phyloP scores from a whole-genome alignment of 2,113 vertebrate species.

The Sigmodon hispidus region DNA sequence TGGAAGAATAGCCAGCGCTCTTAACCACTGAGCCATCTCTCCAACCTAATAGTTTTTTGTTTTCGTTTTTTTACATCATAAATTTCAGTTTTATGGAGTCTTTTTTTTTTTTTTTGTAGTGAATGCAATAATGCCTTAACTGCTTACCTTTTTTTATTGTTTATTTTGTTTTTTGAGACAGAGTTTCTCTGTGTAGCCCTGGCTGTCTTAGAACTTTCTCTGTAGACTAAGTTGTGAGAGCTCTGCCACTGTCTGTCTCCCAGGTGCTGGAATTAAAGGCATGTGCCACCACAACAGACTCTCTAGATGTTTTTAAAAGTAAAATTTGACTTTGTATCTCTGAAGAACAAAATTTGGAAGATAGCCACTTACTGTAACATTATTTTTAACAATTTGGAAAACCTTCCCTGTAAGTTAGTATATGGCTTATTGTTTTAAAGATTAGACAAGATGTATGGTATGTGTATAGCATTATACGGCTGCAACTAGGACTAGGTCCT shows the following conservation, averaged over 20 bases:
- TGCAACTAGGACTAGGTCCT: background rate
- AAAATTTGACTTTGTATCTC: constrained; percentile 34
- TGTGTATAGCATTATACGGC: background rate
- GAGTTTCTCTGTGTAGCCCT: background rate
- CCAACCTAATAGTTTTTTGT: no score
- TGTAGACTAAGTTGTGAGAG: background rate
- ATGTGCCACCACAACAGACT: background rate
- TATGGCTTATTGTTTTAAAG: constrained; percentile 43
- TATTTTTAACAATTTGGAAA: constrained; percentile 25
- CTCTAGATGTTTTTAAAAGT: constrained; percentile 28
- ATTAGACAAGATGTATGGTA: constrained; percentile 1
- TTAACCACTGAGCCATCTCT: no score
- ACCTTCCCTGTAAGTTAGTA: background rate
- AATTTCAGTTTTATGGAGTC: background rate
- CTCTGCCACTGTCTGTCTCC: background rate
- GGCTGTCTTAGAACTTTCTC: background rate
- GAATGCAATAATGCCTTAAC: background rate
- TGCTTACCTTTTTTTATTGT: background rate
- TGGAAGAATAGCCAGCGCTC: no score
- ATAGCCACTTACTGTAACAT: background rate
- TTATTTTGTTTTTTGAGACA: background rate
- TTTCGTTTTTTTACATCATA: background rate
- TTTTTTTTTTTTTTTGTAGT: constrained; percentile 32
- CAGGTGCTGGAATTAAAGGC: background rate
- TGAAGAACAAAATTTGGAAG: background rate